These are phyloP conservation scores for Dendroctonus ponderosae DNA, from an alignment of 1,140 invertebrate species.

Conservation along the genomic window DNA sequence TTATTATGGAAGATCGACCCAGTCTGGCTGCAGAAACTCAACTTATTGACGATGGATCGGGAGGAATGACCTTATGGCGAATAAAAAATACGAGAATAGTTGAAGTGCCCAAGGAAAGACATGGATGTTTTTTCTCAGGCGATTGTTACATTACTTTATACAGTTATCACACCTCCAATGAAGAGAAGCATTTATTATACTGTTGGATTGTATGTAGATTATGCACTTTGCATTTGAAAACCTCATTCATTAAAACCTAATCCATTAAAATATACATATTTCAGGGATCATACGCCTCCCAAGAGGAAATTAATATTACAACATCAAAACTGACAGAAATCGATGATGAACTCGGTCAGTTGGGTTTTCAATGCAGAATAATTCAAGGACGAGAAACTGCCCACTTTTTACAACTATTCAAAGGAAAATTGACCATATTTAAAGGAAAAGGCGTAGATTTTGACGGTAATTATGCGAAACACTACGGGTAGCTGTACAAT, in stretches of 20 bases:
- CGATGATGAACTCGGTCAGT: slow-evolving; percentile 60
- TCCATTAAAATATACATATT: slow-evolving; percentile 28
- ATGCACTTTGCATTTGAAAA: neutral
- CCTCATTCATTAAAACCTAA: neutral
- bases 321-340: slow-evolving; percentile 64
- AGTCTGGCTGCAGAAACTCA: slow-evolving; percentile 73
- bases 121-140: slow-evolving; percentile 77
- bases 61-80: slow-evolving; percentile 73
- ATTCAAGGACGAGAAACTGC: slow-evolving; percentile 86
- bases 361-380: slow-evolving; percentile 71
- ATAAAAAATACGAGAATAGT: slow-evolving; percentile 56
- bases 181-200: slow-evolving; percentile 55
- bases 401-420: slow-evolving; percentile 87
- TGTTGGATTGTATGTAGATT: slow-evolving; percentile 64
- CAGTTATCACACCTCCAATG: slow-evolving; percentile 51
- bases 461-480: slow-evolving; percentile 54
- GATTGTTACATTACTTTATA: slow-evolving; percentile 88
- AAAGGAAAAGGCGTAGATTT: slow-evolving; percentile 62
- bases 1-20: slow-evolving; percentile 57
- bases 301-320: slow-evolving; percentile 65
- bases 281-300: slow-evolving; percentile 64
- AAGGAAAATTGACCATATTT: slow-evolving; percentile 81
- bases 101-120: slow-evolving; percentile 65
- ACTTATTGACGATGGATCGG: slow-evolving; percentile 88
- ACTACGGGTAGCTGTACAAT: no score